These are phyloP conservation scores for Ochropleura leucogaster DNA, from an alignment of 2,888 invertebrate species.

Conservation along the genomic window DNA sequence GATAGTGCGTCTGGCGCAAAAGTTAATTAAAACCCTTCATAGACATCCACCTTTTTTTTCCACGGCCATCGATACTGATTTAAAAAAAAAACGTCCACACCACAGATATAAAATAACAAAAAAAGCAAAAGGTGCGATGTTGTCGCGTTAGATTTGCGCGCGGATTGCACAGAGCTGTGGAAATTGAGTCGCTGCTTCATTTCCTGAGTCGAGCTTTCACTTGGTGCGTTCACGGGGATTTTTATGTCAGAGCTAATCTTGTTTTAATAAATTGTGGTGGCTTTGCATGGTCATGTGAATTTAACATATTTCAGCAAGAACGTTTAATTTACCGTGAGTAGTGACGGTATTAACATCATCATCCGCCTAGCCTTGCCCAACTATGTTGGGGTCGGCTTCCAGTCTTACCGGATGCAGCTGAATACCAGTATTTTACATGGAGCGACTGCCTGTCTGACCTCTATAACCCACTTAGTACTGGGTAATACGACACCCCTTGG, in stretches of 20 bases:
- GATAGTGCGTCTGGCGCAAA: background rate
- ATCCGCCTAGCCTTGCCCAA: too few species aligned
- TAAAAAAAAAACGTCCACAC: constrained; percentile 37
- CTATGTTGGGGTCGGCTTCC: too few species aligned
- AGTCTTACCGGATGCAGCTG: too few species aligned
- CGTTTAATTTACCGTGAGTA: background rate
- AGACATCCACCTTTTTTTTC: constrained; percentile 14
- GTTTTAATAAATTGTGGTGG: constrained; percentile 13
- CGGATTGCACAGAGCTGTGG: constrained; percentile 65
- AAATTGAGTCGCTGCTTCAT: constrained; percentile 68
- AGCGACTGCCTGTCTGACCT: too few species aligned
- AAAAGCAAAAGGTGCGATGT: constrained; percentile 65
- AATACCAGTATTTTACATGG: too few species aligned
- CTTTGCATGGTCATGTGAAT: background rate
- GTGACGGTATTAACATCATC: too few species aligned
- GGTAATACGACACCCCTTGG: too few species aligned
- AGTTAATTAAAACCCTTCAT: constrained; percentile 30
- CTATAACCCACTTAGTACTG: too few species aligned
- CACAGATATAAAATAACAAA: constrained; percentile 50
- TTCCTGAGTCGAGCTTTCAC: constrained; percentile 62
- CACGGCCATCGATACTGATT: background rate
- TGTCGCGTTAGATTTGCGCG: constrained; percentile 67
- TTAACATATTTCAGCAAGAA: background rate
- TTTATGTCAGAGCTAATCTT: constrained; percentile 52
- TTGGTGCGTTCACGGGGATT: constrained; percentile 33